Evolutionary conservation across 1,140 invertebrate species (phyloP), one percentile per base, ranked within the genome.

Genomic region (Platorchestia sp.): DNA sequence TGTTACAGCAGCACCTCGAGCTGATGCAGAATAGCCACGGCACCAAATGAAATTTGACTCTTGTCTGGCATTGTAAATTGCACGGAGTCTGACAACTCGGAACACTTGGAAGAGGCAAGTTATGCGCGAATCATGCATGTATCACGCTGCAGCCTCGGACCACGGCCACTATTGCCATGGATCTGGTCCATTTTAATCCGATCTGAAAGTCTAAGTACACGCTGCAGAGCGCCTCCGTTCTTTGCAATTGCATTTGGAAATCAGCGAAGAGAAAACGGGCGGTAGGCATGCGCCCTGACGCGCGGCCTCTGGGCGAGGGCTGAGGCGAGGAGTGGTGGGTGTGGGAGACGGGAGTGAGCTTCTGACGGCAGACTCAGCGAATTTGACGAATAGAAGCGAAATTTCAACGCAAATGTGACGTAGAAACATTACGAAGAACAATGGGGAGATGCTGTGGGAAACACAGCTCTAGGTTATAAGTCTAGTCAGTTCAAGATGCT

Each of bases 151-250:
- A 45, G 91, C 41, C 91, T 93, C 45, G 91, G 91, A 93, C 91
- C 91, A 45, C 45, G 91, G 91, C 10, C 44, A 14, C 91, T 93
- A 93, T 93, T 93, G 45, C 91, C 44, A 47, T n/a, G 91, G 91
- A 45, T 93, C 91, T 93, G 91, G 91, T 93, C 91, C 45, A 93
- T 93, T 93, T 93, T 93, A 93, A 93, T 93, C 91, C 91, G 45
- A 93, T 93, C 91, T 93, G 91, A 93, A 93, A 93, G 91, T 93
- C 91, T 93, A 93, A 93, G 91, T 93, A 93, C 91, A 45, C 91
- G 91, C 91, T 93, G 45, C 91, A 93, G 45, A n/a, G 91, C 91
- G 91, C 91, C 91, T 93, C 91, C 91, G 91, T 93, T 93, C 91
- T 93, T 93, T 93, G 91, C 91, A 47, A 93, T 93, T 93, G 91